phyloP scores from a whole-genome alignment of 2,113 vertebrate species.

The Chaetodon auriga region DNA sequence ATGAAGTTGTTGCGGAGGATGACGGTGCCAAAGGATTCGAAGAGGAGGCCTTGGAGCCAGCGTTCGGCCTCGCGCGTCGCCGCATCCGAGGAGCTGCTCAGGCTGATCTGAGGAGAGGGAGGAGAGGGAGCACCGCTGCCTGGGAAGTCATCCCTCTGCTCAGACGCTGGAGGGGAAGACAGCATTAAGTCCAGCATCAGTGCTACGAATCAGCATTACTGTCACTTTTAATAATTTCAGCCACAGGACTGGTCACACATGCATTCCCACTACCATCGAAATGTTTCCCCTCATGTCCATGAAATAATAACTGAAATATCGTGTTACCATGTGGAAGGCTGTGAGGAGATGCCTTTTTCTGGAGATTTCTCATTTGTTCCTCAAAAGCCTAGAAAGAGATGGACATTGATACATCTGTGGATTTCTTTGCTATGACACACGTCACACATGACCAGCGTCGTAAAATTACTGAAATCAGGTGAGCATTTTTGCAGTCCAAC shows the following conservation, averaged over 20 bases:
- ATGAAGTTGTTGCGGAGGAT: conserved; percentile 86
- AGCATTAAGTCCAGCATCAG: background rate
- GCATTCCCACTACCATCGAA: background rate
- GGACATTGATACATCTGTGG: background rate
- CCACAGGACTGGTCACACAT: background rate
- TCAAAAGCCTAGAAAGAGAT: conserved; percentile 76
- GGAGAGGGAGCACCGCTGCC: background rate
- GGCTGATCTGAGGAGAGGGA: conserved; percentile 61
- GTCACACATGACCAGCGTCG: too few species aligned
- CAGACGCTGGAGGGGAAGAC: background rate
- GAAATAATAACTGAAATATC: background rate
- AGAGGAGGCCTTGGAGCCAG: conserved; percentile 73
- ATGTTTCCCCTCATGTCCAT: background rate
- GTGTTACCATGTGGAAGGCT: conserved; percentile 34
- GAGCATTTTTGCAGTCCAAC: conserved; percentile 71
- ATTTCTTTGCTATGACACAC: background rate
- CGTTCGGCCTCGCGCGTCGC: conserved; percentile 74
- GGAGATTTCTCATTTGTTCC: background rate
- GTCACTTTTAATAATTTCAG: background rate
- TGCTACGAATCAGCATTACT: background rate
- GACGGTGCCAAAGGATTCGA: rapidly evolving
- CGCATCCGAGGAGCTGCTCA: conserved; percentile 57
- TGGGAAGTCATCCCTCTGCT: rapidly evolving
- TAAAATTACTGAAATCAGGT: background rate
- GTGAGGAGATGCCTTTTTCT: rapidly evolving